Percentiles rank a stretch among this genome's conserved stretches.
phyloP scores from a whole-genome alignment of 2,113 vertebrate species.

The Bubo blakistoni region DNA sequence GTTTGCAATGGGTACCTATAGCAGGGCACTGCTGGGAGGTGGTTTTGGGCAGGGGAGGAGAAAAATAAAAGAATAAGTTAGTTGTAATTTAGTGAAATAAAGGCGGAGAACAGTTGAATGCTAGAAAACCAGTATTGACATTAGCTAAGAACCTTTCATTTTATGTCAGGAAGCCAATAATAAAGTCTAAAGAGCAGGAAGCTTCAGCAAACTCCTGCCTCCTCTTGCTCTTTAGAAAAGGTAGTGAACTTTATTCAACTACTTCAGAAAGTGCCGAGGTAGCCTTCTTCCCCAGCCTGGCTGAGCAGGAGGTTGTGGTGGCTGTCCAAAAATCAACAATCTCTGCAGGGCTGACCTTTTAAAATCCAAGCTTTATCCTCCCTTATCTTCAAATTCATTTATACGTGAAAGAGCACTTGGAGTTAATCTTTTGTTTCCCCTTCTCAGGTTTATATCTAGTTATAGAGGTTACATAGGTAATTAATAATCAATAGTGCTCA shows the following conservation, averaged over 20 bases:
- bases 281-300: neutral
- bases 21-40: neutral
- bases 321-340: neutral
- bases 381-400: neutral
- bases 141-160: neutral
- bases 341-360: slow-evolving; percentile 18
- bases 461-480: neutral
- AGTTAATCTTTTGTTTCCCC: neutral
- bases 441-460: neutral
- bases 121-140: neutral
- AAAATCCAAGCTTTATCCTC: neutral
- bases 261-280: neutral
- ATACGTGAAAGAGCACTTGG: neutral
- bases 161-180: neutral
- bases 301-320: neutral
- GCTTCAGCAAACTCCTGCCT: neutral
- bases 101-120: neutral
- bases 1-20: neutral
- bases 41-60: neutral
- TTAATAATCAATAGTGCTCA: neutral
- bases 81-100: neutral
- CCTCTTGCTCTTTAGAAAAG: slow-evolving; percentile 21
- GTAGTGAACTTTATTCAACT: slow-evolving; percentile 8
- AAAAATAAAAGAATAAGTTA: neutral
- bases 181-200: neutral